These are phyloP conservation scores for Cotesia vestalis DNA, from an alignment of 1,140 invertebrate genomes.

Conservation along the genomic window DNA sequence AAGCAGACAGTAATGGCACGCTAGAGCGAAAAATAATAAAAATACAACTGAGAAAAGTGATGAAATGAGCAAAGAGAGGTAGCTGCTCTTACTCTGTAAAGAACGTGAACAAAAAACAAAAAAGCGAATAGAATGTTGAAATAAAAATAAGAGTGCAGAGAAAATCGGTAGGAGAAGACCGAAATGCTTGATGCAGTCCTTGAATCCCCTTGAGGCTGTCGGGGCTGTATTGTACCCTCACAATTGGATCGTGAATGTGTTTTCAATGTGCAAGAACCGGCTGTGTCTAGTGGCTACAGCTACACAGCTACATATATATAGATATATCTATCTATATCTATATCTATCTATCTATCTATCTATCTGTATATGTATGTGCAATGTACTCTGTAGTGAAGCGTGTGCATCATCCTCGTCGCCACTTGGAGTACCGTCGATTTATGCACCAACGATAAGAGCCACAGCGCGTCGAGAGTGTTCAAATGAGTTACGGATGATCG, in stretches of 20 bases:
- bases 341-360: no score
- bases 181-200: conserved; percentile 2
- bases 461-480: neutral
- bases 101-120: neutral
- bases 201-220: neutral
- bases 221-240: neutral
- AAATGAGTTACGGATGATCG: neutral
- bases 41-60: no score
- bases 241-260: conserved; percentile 2
- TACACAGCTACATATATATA: no score
- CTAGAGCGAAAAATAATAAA: no score
- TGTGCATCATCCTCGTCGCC: no score
- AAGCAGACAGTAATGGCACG: no score
- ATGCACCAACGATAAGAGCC: no score
- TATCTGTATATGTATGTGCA: no score
- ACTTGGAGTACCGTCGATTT: no score
- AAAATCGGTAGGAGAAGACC: neutral
- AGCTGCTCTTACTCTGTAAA: neutral
- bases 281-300: neutral
- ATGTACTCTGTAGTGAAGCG: no score
- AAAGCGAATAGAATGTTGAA: neutral
- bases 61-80: no score
- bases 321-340: no score
- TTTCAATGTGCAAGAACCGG: neutral
- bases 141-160: neutral